Percentiles rank a stretch among this genome's conserved stretches.
phyloP scores from a whole-genome alignment of 2,113 vertebrate species.

The Mesoclemmys tuberculata region DNA sequence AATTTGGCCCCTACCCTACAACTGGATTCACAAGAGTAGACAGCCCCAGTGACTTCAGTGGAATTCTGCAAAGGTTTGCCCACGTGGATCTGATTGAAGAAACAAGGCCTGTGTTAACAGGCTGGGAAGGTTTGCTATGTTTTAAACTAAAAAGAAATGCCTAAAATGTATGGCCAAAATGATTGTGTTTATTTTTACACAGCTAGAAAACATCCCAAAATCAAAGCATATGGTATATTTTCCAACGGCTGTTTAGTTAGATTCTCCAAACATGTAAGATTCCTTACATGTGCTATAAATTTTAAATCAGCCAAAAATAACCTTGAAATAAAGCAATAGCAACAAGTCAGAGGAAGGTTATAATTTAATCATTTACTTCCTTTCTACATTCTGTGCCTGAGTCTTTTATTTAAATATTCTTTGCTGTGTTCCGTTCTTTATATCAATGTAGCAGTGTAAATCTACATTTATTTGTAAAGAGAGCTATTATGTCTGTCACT shows the following conservation, averaged over 20 bases:
- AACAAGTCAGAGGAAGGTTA: not conserved
- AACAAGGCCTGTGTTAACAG: not conserved
- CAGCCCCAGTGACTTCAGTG: not conserved
- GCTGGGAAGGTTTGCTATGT: not conserved
- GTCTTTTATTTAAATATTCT: not conserved
- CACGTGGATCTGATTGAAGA: not conserved
- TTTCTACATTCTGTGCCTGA: not conserved
- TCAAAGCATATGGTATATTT: slow-evolving; percentile 24
- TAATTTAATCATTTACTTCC: not conserved
- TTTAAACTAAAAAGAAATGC: not conserved
- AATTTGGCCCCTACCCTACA: not conserved
- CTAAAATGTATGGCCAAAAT: not conserved
- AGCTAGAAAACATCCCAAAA: not conserved
- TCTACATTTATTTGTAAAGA: not conserved
- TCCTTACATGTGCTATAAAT: not conserved
- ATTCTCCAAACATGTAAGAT: not conserved
- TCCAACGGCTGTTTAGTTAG: not conserved
- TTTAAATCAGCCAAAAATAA: slow-evolving; percentile 14
- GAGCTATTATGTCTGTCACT: not conserved
- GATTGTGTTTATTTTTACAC: slow-evolving; percentile 17
- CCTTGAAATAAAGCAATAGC: not conserved
- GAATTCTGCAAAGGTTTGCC: not conserved
- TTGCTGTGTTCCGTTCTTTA: not conserved
- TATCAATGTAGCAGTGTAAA: not conserved
- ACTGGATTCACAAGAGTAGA: not conserved